A percentile compares a stretch with the other conserved stretches of the same genome.
Evolutionary conservation across 2,113 vertebrate genomes (phyloP).

Genomic region (Actinemys pallida): DNA sequence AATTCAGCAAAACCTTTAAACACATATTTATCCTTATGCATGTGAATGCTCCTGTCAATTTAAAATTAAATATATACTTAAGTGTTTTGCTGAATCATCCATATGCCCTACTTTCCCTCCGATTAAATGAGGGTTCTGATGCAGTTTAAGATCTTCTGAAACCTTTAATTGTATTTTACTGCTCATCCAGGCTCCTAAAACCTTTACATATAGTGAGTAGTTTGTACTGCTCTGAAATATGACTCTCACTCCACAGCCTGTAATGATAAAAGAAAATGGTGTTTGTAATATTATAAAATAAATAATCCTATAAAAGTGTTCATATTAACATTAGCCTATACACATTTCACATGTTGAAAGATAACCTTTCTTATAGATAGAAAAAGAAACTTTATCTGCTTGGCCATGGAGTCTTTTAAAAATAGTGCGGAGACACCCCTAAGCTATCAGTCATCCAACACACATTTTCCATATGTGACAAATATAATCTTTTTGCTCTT

Average conservation of each 20-base stretch:
- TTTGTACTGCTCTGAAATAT: background rate
- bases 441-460: slow-evolving; percentile 71
- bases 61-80: background rate
- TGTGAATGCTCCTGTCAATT: background rate
- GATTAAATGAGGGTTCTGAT: background rate
- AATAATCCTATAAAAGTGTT: slow-evolving; percentile 63
- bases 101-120: background rate
- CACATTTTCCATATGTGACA: slow-evolving; percentile 74
- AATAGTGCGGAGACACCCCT: slow-evolving; percentile 63
- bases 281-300: background rate
- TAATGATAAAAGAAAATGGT: background rate
- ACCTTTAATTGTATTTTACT: background rate
- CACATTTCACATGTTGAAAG: slow-evolving; percentile 61
- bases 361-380: slow-evolving; percentile 67
- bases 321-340: slow-evolving; percentile 67
- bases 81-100: background rate
- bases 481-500: slow-evolving; percentile 73
- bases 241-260: background rate
- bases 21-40: background rate
- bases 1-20: background rate
- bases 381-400: slow-evolving; percentile 59
- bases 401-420: slow-evolving; percentile 67
- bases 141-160: background rate
- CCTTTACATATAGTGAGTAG: background rate
- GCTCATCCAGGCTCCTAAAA: background rate